Percentiles rank a stretch among this genome's conserved stretches.
These are phyloP conservation scores for Microtus oregoni DNA, from an alignment of 2,113 vertebrate species.

Conservation along the genomic window DNA sequence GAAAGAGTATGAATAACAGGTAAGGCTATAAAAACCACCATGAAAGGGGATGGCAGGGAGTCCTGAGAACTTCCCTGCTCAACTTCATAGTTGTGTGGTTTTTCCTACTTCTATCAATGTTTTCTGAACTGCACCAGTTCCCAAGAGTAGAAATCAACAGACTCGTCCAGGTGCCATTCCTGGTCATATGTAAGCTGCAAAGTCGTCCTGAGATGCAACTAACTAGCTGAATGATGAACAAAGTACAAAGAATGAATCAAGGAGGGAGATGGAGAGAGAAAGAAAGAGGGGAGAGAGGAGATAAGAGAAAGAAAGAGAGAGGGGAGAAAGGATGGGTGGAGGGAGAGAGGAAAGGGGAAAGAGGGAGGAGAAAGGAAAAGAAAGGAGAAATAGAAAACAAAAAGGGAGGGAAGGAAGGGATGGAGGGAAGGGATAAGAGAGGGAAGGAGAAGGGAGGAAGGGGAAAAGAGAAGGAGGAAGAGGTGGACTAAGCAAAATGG, in stretches of 20 bases:
- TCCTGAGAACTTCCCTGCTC: background rate
- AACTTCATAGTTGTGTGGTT: background rate
- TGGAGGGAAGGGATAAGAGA: rapidly evolving
- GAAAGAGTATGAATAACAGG: background rate
- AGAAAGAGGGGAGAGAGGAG: background rate
- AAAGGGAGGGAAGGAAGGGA: rapidly evolving
- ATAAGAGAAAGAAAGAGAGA: no score
- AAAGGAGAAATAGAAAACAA: background rate
- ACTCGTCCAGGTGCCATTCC: background rate
- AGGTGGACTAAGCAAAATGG: background rate
- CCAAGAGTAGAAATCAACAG: background rate
- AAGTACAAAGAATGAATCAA: background rate
- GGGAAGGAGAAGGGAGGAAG: rapidly evolving
- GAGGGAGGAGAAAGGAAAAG: background rate
- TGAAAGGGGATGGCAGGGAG: background rate
- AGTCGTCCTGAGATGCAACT: background rate
- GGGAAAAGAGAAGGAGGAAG: no score
- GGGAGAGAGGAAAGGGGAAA: rapidly evolving
- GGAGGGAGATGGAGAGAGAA: background rate
- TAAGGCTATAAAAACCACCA: no score
- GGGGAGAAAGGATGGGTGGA: rapidly evolving
- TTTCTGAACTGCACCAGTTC: background rate
- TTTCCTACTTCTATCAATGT: background rate
- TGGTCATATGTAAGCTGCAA: background rate
- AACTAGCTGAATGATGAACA: background rate